Evolutionary conservation across 2,888 invertebrate species (phyloP), one percentile per base, ranked within the genome.

Genomic region (Boloria euphrosyne): DNA sequence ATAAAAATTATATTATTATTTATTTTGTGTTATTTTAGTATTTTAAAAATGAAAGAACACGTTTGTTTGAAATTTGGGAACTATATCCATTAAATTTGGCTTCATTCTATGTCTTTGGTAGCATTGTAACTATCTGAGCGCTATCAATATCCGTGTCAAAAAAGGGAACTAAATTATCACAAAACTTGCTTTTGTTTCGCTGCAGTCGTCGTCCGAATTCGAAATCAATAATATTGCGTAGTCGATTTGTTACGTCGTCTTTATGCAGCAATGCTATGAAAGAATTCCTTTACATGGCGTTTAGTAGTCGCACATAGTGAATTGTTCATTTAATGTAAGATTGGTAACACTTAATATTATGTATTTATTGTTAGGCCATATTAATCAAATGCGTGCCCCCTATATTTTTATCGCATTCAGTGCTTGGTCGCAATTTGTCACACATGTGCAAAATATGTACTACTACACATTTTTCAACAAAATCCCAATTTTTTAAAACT

Each of bases 241-340:
- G 86, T 87, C 83, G 86, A 90, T 83, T 77, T 86, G 85, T 89
- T 85, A 85, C 89, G 88, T 77, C 77, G 75, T 85, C 85, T 87
- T 79, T 89, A 92, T 93, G 92, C 92, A 89, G 89, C 90, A 87
- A 92, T 92, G 92, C 92, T 90, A 93, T 93, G 93, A 92, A 87
- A 90, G 81, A 86, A 84, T 84, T 85, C 78, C 88, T 87, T 87
- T 90, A 86, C 83, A 92, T 90, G 92, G 92, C 90, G 91, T 92
- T 85, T 87, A 90, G 90, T 93, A 91, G 89, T 90, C 91, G 92
- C 89, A 87, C 86, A 91, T 93, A 92, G 93, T 93, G 93, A 93
- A 90, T 86, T 86, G 92, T 92, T 92, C 83, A 86, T 87, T 73
- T 89, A 92, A 93, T 92, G 93, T 92, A 92, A 92, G 92, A 91